Conservation (phyloP, 2,888 invertebrate genomes). For the Eupithecia exiguata region DNA sequence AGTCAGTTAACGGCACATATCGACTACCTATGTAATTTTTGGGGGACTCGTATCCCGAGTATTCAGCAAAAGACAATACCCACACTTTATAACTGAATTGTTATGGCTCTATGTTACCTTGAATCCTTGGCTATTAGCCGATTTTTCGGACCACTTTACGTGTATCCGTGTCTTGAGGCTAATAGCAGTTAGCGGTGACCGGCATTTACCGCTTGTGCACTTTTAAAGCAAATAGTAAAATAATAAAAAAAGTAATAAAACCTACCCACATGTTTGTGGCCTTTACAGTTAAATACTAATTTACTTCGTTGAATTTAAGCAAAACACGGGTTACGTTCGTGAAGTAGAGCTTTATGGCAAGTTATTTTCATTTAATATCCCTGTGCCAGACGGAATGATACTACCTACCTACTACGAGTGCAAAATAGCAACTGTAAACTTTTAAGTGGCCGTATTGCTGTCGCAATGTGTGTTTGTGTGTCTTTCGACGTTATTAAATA, state of each 20-base stretch:
- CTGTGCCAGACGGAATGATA: not conserved
- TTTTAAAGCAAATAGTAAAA: too few species aligned
- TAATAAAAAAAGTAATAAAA: too few species aligned
- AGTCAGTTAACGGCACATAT: not conserved
- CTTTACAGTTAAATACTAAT: not conserved
- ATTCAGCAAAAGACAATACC: not conserved
- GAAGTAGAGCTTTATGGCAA: not conserved
- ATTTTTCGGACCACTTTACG: too few species aligned
- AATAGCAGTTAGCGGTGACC: too few species aligned
- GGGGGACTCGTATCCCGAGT: not conserved
- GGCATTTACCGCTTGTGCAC: too few species aligned
- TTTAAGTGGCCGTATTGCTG: not conserved
- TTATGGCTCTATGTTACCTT: too few species aligned
- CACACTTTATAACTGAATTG: not conserved
- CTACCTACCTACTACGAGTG: not conserved
- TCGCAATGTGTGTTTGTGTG: not conserved
- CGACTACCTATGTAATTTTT: not conserved
- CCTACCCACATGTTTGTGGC: not conserved
- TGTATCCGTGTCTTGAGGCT: too few species aligned
- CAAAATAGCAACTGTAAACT: conserved; percentile 3
- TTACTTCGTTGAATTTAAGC: not conserved
- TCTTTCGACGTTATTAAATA: not conserved
- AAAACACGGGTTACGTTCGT: not conserved
- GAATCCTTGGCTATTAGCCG: too few species aligned
- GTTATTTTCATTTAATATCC: conserved; percentile 2